Evolutionary conservation across 37 sponge, comb jelly and placozoan genomes (phyloP).

Genomic region (Haliclona indistincta): DNA sequence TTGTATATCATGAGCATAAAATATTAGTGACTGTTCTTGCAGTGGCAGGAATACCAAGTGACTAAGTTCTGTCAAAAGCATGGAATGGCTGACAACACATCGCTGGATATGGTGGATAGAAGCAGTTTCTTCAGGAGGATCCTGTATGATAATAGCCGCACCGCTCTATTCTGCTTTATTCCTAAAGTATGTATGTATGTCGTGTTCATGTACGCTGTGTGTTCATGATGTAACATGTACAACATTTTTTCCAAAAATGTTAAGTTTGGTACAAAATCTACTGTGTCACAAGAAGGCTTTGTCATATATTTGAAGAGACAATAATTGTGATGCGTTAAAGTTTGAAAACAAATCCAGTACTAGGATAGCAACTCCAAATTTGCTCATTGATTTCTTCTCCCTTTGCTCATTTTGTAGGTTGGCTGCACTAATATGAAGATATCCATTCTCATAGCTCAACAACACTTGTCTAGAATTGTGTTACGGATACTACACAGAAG

Average conservation of each 20-base stretch:
- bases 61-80: constrained; percentile 13
- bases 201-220: no score
- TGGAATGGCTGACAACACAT: neutral
- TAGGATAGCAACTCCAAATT: no score
- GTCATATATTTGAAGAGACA: no score
- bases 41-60: constrained; percentile 20
- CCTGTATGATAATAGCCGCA: constrained; percentile 10
- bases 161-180: constrained; percentile 30
- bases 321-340: no score
- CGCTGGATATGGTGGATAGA: neutral
- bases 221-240: no score
- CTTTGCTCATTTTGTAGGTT: no score
- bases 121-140: constrained; percentile 25
- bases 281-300: no score
- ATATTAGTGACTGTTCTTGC: neutral
- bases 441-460: constrained; percentile 11
- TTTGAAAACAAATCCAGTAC: no score
- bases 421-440: constrained; percentile 31
- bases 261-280: no score
- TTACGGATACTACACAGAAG: neutral
- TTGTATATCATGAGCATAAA: no score
- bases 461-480: neutral
- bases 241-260: no score
- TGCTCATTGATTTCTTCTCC: no score
- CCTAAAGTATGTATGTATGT: constrained; percentile 34